Evolutionary conservation across 2,888 invertebrate genomes (phyloP), one percentile per base, ranked within the genome.

Genomic region (Hirtodrosophila histrioides): DNA sequence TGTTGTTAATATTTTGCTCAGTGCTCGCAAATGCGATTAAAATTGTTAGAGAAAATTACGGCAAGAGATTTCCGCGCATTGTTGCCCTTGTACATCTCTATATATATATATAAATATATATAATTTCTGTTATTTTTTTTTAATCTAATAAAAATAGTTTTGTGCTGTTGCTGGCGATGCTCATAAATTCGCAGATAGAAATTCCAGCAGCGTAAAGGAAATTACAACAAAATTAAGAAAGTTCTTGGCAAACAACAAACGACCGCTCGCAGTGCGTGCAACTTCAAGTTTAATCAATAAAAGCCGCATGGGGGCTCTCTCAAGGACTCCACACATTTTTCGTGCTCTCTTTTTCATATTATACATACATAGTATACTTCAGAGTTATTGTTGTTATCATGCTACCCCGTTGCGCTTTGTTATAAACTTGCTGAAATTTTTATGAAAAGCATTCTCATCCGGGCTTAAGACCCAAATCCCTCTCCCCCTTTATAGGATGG

Each of bases 71-170:
- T 84, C 41, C 54, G 77, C 77, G 77, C 73, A 53, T 67, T 66
- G 54, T 53, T 72, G 55, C 27, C 27, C 24, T 43, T 49, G 48
- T 57, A 44, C 61, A 53, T 68, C 49, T 58, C 24, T 46, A 17
- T 23, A 11, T 53, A 4, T 37, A 37, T 46, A 41, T 58, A 4
- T 44, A 8, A 62, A 5, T 40, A 37, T 44, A 12, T 49, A 31
- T 31, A 31, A 31, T 31, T 31, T 7, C 24, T 17, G 6, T 27
- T 27, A 5, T 50, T 67, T 56, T 61, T 69, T 67, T 81, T 78
- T 72, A 88, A 88, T 86, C 88, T 86, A 86, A 86, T 86, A 86
- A 86, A 86, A 86, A 85, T 86, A 86, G 86, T 86, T 84, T 73
- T 56, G 31, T 31, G 27, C 3, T 27, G 27, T 27, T 27, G 27